Conservation (phyloP, 1,140 invertebrate species). For the Pseudobourletiella spinata region DNA sequence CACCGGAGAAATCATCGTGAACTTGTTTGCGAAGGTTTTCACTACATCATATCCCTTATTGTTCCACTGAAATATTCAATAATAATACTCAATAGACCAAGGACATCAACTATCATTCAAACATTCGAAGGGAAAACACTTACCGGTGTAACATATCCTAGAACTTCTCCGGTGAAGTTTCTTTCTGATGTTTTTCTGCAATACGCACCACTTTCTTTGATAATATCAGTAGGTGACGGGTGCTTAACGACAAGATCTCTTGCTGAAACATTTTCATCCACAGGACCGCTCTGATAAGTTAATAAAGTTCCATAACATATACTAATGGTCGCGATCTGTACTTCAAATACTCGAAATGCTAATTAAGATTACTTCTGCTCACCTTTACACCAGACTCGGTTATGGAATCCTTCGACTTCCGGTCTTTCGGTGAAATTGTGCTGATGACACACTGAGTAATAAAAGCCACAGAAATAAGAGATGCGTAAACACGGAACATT, state of each 20-base stretch:
- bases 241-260: slow-evolving; percentile 57
- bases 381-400: neutral
- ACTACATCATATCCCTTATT: slow-evolving; percentile 86
- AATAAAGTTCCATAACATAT: neutral
- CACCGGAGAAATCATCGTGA: slow-evolving; percentile 83
- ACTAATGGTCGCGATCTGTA: neutral
- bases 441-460: neutral
- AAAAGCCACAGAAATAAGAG: no score
- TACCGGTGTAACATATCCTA: slow-evolving; percentile 88
- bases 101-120: neutral
- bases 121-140: slow-evolving; percentile 32
- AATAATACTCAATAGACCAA: neutral
- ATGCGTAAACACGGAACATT: no score
- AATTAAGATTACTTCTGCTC: neutral
- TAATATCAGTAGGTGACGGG: slow-evolving; percentile 58
- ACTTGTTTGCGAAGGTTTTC: slow-evolving; percentile 80
- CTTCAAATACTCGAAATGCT: neutral
- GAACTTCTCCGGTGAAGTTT: slow-evolving; percentile 58
- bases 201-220: slow-evolving; percentile 63
- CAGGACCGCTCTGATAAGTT: slow-evolving; percentile 49
- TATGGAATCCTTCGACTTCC: neutral
- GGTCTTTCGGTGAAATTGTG: slow-evolving; percentile 2
- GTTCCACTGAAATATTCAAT: slow-evolving; percentile 96
- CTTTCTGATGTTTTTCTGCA: slow-evolving; percentile 55
- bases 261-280: slow-evolving; percentile 56